Base-by-base conservation (phyloP, 2,888 invertebrate genomes). In the Heterodera filipjevi region DNA sequence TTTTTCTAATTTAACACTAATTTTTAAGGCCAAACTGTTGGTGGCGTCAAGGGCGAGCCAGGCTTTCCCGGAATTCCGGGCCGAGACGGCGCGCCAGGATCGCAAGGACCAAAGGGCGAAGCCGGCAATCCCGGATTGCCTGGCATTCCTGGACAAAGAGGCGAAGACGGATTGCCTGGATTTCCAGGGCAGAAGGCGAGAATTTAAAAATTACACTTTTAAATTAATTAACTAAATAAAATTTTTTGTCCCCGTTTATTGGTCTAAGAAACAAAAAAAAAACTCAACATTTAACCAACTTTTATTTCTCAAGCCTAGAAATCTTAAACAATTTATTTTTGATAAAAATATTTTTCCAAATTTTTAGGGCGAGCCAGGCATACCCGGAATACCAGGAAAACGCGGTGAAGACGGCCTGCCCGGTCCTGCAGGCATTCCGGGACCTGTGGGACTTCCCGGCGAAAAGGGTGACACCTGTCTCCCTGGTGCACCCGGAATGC, bases 101-200 rank as follows among this genome's bases (percentile, higher is more conserved):
- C 27, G 30, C 85, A 86, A 46, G 90, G 89, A 81, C 49, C 79
- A 78, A 86, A 86, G 90, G 90, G 80, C 77, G 83, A 81, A 85
- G 81, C 84, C 59, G 87, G 87, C 70, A 78, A 82, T 16, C 85
- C 86, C 33, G 87, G 87, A 22, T 79, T 86, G 49, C 86, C 85
- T 71, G 87, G 87, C 79, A 44, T 86, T 10, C 88, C 87, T 66
- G 90, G 90, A 81, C 86, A 83, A 82, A 71, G 85, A 85, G 81
- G 86, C 30, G 66, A 75, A 33, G 33, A 93, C 93, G 87, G 94
- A 94, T 91, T 91, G 0, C 89, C 90, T 30, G 94, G 94, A 71
- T 86, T 86, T 3, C 92, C 71, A 32, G 85, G 85, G 49, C 86
- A 85, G 59, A 89, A 94, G 80, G 39, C 32, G 12, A 73, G 59